These are phyloP conservation scores for Corythaixoides concolor DNA, from an alignment of 2,113 vertebrate species.

Conservation along the genomic window DNA sequence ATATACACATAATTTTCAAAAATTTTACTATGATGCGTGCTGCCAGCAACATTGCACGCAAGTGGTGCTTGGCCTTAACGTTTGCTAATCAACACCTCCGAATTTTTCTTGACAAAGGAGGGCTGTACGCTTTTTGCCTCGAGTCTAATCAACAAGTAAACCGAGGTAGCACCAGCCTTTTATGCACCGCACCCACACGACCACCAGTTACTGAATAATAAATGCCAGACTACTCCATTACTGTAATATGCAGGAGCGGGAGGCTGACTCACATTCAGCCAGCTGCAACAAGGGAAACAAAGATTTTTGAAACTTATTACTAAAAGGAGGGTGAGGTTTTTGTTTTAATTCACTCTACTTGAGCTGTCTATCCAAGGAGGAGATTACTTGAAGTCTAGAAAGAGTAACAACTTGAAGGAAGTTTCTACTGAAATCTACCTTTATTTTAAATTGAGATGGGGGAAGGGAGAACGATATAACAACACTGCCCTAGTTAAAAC, in stretches of 20 bases:
- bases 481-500: constrained; percentile 21
- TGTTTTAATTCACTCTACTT: background rate
- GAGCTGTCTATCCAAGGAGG: background rate
- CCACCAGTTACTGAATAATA: constrained; percentile 43
- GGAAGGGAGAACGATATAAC: background rate
- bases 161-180: background rate
- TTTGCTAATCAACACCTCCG: background rate
- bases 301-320: constrained; percentile 37
- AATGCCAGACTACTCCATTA: constrained; percentile 11
- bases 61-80: fast-evolving
- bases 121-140: background rate
- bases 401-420: background rate
- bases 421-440: background rate
- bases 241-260: constrained; percentile 1
- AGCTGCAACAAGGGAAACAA: constrained; percentile 26
- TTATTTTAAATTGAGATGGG: background rate
- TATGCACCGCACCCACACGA: background rate
- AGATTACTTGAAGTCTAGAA: background rate
- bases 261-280: constrained; percentile 26
- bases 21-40: background rate
- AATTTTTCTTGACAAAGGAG: background rate
- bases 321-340: background rate
- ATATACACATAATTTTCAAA: fast-evolving
- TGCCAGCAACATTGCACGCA: background rate
- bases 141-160: background rate